phyloP scores from a whole-genome alignment of 2,888 invertebrate species.

The Bursaphelenchus okinawaensis region DNA sequence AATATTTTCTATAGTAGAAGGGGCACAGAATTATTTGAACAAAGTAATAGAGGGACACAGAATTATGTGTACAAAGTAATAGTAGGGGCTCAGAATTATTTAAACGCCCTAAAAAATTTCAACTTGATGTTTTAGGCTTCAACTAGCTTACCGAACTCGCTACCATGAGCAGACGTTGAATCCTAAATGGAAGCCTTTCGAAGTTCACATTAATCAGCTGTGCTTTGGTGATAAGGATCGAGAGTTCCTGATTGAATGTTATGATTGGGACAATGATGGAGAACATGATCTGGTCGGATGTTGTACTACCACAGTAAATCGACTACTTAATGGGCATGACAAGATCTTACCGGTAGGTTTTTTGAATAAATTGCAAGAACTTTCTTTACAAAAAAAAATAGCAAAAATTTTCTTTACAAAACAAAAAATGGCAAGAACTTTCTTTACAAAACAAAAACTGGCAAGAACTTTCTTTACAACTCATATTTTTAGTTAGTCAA shows the following conservation, averaged over 20 bases:
- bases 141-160: constrained; percentile 64
- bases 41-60: too few relatives aligned
- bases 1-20: not conserved
- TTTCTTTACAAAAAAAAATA: too few relatives aligned
- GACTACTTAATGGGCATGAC: constrained; percentile 54
- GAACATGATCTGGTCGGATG: constrained; percentile 62
- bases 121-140: constrained; percentile 59
- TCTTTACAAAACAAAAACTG: too few relatives aligned
- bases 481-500: constrained; percentile 38
- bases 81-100: too few relatives aligned
- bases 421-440: too few relatives aligned
- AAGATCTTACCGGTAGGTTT: constrained; percentile 28
- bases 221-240: constrained; percentile 64
- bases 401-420: too few relatives aligned
- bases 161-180: constrained; percentile 63
- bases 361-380: too few relatives aligned
- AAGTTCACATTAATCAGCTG: constrained; percentile 61
- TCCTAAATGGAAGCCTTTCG: constrained; percentile 64
- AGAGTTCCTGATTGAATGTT: constrained; percentile 62
- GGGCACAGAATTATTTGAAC: too few relatives aligned
- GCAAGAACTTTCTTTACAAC: not conserved
- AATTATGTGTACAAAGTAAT: too few relatives aligned
- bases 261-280: constrained; percentile 63
- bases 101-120: too few relatives aligned
- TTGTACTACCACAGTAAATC: constrained; percentile 61